These are phyloP conservation scores for Dasypolia templi DNA, from an alignment of 2,888 invertebrate genomes.

Conservation along the genomic window DNA sequence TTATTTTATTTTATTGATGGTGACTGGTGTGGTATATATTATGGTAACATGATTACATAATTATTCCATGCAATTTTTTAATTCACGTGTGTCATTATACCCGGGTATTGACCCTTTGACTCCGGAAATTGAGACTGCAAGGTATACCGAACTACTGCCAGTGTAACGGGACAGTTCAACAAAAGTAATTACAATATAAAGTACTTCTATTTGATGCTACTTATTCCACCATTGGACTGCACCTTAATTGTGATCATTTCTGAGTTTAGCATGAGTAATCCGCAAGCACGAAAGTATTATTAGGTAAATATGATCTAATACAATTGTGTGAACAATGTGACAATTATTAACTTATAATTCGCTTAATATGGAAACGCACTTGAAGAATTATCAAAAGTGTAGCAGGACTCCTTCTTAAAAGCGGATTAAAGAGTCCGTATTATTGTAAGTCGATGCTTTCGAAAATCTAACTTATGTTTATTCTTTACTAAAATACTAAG, in stretches of 20 bases:
- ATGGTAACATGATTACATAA: neutral
- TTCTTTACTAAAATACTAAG: neutral
- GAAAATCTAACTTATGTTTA: neutral
- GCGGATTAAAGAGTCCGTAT: neutral
- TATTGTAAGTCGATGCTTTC: neutral
- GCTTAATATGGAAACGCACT: neutral
- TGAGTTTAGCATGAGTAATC: neutral
- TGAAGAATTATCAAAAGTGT: neutral
- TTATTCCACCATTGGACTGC: slow-evolving; percentile 21
- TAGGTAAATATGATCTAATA: too few relatives aligned
- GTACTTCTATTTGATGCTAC: slow-evolving; percentile 31
- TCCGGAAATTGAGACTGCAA: slow-evolving; percentile 65
- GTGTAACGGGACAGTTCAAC: slow-evolving; percentile 60
- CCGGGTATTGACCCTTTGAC: slow-evolving; percentile 63
- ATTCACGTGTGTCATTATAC: slow-evolving; percentile 46
- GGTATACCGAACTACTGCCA: slow-evolving; percentile 46
- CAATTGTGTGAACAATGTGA: too few relatives aligned
- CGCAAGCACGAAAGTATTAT: neutral
- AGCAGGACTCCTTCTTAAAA: neutral
- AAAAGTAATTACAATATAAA: slow-evolving; percentile 28
- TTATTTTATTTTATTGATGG: neutral
- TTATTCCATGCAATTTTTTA: slow-evolving; percentile 10
- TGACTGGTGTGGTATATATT: too few relatives aligned
- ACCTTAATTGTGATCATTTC: neutral
- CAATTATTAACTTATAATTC: neutral